Base-by-base conservation (phyloP, 2,888 invertebrate species). In the Lagria hirta region DNA sequence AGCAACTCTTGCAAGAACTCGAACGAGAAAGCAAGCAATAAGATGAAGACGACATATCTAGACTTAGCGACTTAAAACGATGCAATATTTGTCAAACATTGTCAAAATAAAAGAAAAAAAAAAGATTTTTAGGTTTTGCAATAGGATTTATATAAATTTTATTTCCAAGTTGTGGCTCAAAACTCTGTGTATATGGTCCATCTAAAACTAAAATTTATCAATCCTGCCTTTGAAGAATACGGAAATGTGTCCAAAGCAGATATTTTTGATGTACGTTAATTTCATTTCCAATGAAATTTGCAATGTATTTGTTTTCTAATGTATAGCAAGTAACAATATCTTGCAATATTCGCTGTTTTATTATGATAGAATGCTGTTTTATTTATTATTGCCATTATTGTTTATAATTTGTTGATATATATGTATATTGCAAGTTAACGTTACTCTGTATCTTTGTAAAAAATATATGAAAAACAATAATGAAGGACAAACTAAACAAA, bases 1-100 rank as follows among this genome's bases (percentile, higher is more conserved):
- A 64, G 45, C 62, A 66, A 36, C 61, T 72, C 7, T 62, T 72
- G 2, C 63, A 66, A 54, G 70, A 71, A 49, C 61, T 72, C 54
- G 72, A 72, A 54, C 62, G 65, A 48, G 67, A 69, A 49, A 65
- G 60, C 53, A 69, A 71, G 58, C 68, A 71, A 58, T 71, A 71
- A 69, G n/a, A n/a, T n/a, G n/a, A n/a, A 32, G 22, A 32, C 17
- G 51, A 46, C 43, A 52, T 50, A 46, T 45, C 44, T 52, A 48
- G 49, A 49, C 48, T 13, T 35, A 37, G 32, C 32, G 15, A 38
- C 21, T 12, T 20, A 40, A 34, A 45, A 38, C 11, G 20, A 37
- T 24, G 22, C 28, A 35, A 35, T 41, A 26, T 30, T n/a, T n/a
- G n/a, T n/a, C n/a, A n/a, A n/a, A n/a, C n/a, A n/a, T n/a, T n/a